Evolutionary conservation across 2,113 vertebrate genomes (phyloP), one percentile per base, ranked within the genome.

Genomic region (Ploceus nigricollis): DNA sequence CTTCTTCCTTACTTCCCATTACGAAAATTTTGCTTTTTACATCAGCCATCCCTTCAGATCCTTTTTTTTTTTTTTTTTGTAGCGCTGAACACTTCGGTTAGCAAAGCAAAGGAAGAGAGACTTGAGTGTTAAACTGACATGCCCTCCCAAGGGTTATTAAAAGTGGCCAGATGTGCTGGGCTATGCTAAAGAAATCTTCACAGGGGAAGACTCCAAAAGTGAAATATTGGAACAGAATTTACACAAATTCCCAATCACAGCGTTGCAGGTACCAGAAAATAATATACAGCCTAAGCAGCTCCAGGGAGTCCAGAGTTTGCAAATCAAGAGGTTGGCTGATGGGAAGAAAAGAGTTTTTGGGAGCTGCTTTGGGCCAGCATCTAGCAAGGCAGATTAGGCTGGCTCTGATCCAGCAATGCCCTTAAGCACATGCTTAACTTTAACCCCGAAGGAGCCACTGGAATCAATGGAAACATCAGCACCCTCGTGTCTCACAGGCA

Each of bases 361-460:
- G 89, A 75, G 65, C 68, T 54, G 78, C 61, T 92, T 64, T 84
- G 70, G 47, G 79, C 37, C 63, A 72, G 35, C 45, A 90, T 30
- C 90, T 75, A 71, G 50, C 42, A 63, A 90, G 77, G 77, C 35
- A 75, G 80, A 48, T 77, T 25, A 87, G 84, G 33, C 65, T 83
- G 89, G 80, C 53, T 60, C 68, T 75, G 88, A 84, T 89, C 90
- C 91, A 95, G 92, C 61, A 89, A 79, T 95, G 92, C 86, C 92
- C 95, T 95, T 92, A 90, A 93, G 93, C 93, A 89, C 68, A 81
- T 22, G 87, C 76, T 94, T 95, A 53, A 77, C 79, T 95, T 94
- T 90, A 94, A 95, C 68, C 64, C 77, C 44, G 60, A 50, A 65
- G 64, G 30, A 79, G 42, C 42, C n/a, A 7, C 37, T 19, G 15